phyloP scores from a whole-genome alignment of 2,888 invertebrate species.

The Aporophyla nigra region DNA sequence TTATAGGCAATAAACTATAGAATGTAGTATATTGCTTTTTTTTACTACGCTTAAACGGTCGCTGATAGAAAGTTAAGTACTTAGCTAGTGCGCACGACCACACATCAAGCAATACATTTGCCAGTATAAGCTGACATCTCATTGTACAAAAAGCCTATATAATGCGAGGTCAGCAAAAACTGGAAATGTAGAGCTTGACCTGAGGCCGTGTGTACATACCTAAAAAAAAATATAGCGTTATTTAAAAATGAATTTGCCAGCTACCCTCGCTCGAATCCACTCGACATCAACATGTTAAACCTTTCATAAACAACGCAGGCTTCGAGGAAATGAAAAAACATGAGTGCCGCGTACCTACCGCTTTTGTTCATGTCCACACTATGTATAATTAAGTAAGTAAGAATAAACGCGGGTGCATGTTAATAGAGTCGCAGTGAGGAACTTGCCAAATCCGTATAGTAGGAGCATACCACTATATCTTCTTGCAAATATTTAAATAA shows the following conservation, averaged over 20 bases:
- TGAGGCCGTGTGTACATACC: background rate
- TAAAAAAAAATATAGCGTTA: constrained; percentile 12
- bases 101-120: too few relatives aligned
- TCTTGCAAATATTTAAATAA: background rate
- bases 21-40: constrained; percentile 27
- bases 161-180: too few relatives aligned
- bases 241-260: constrained; percentile 43
- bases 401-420: constrained; percentile 54
- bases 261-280: constrained; percentile 27
- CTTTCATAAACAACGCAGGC: constrained; percentile 46
- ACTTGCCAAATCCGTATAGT: constrained; percentile 56
- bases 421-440: constrained; percentile 59
- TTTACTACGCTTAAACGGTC: constrained; percentile 35
- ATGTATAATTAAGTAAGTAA: constrained; percentile 50
- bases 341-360: constrained; percentile 24
- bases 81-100: background rate
- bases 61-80: constrained; percentile 3
- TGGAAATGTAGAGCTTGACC: too few relatives aligned
- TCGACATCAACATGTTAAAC: constrained; percentile 41
- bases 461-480: background rate
- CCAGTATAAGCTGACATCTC: too few relatives aligned
- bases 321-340: constrained; percentile 50
- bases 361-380: constrained; percentile 43
- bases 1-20: constrained; percentile 55
- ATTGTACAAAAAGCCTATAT: too few relatives aligned